Evolutionary conservation across 2,797 vertebrate species (phyloP), one percentile per base, ranked within the genome.

Genomic region (Eptatretus atami): DNA sequence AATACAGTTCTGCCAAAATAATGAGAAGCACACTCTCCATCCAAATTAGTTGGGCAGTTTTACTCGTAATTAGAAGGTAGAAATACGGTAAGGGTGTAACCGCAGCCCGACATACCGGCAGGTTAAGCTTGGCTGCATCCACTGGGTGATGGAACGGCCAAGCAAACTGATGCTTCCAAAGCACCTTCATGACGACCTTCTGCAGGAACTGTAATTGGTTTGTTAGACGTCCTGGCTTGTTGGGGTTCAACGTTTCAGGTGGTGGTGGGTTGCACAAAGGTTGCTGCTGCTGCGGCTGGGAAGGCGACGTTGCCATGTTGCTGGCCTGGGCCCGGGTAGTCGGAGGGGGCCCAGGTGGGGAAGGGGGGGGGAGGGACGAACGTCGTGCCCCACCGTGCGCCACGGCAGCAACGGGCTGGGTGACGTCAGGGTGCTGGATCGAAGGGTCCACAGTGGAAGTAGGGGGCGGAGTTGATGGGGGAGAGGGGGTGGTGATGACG

Each of bases 81-180:
- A 44, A 44, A 44, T 44, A 44, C 31, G 3, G 31, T 44, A 8
- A 4, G 31, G 24, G 57, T 10, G 12, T 10, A 61, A 61, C 11
- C 9, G 2, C 24, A n/a, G 24, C 15, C 10, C 3, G 9, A 24
- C 76, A 82, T 73, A 92, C 86, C 67, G 86, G 85, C 53, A 92
- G 70, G 65, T 69, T 79, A 71, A 92, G 76, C 69, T 87, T 90
- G 69, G 70, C 67, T 0, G 86, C 80, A 3, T 93, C 86, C 12
- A 93, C 86, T 0, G 86, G 86, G 65, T 92, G 83, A 1, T 88
- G 80, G 67, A 93, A 93, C 1, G 86, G 86, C 86, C 86, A 92
- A 0, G 86, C 85, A 10, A 92, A 93, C 72, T 92, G 85, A 65
- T 93, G 86, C 55, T 86, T 80, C 86, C 84, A 93, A 14, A 93